Evolutionary conservation across 1,140 invertebrate genomes (phyloP).

Genomic region (Cylas formicarius): DNA sequence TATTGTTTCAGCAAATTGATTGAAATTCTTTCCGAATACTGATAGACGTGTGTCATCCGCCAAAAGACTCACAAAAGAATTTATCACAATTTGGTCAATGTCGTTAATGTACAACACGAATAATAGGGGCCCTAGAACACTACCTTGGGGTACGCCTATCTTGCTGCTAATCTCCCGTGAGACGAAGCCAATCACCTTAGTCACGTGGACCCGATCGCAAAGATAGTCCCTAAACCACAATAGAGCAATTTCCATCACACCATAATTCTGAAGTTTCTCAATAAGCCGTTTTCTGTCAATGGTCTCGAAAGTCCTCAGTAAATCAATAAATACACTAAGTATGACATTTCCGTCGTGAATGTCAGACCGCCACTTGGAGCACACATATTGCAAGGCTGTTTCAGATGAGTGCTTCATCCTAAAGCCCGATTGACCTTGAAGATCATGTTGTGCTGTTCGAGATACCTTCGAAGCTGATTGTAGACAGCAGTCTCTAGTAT

Average conservation of each 20-base stretch:
- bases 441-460: neutral
- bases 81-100: no score
- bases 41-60: neutral
- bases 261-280: constrained; percentile 1
- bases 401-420: constrained; percentile 4
- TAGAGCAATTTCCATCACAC: neutral
- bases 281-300: constrained; percentile 6
- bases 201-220: neutral
- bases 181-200: neutral
- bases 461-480: neutral
- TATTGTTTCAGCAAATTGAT: no score
- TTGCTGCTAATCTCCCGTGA: neutral
- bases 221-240: no score
- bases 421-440: constrained; percentile 2
- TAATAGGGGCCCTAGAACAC: no score
- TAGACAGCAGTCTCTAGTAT: constrained; percentile 13
- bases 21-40: no score
- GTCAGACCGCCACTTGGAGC: constrained; percentile 2
- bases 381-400: constrained; percentile 6
- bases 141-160: no score
- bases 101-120: no score
- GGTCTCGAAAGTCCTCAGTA: constrained; percentile 10
- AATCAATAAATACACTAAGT: constrained; percentile 9
- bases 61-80: no score
- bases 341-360: constrained; percentile 7